Percentiles rank a stretch among this genome's conserved stretches.
Conservation (phyloP, 1,140 invertebrate genomes). For the Caenorhabditis inopinata region DNA sequence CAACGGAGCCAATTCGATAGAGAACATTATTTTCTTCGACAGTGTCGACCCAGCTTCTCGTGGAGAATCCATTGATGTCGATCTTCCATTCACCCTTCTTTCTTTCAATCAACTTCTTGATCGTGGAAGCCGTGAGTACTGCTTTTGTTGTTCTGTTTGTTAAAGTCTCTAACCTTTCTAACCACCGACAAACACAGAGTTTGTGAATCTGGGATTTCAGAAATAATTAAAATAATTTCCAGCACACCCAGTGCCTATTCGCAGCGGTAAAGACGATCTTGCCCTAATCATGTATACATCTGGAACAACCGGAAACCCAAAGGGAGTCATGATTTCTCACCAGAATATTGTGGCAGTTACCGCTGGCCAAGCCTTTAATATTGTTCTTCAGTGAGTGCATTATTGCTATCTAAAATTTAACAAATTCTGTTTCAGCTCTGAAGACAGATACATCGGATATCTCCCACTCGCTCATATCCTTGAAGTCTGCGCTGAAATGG, state of each 20-base stretch:
- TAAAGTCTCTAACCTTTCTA: not conserved
- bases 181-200: not conserved
- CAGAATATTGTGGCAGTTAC: slow-evolving; percentile 84
- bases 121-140: slow-evolving; percentile 73
- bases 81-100: slow-evolving; percentile 64
- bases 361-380: slow-evolving; percentile 81
- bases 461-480: slow-evolving; percentile 95
- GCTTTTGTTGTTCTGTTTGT: not conserved
- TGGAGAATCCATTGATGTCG: slow-evolving; percentile 6
- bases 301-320: slow-evolving; percentile 86
- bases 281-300: slow-evolving; percentile 96
- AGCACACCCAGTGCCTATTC: slow-evolving; percentile 29
- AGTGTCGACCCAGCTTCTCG: slow-evolving; percentile 48
- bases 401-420: no score
- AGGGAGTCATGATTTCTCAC: slow-evolving; percentile 75
- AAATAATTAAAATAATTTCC: not conserved
- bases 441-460: slow-evolving; percentile 88
- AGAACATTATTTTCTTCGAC: slow-evolving; percentile 61
- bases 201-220: no score
- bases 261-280: slow-evolving; percentile 73
- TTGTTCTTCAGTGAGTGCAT: no score
- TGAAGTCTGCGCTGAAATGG: slow-evolving; percentile 77
- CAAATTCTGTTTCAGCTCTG: slow-evolving; percentile 68
- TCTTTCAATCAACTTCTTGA: slow-evolving; percentile 72
- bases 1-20: slow-evolving; percentile 36